A percentile compares a stretch with the other conserved stretches of the same genome.
phyloP scores from a whole-genome alignment of 2,888 invertebrate genomes.

The Subacronicta megacephala region DNA sequence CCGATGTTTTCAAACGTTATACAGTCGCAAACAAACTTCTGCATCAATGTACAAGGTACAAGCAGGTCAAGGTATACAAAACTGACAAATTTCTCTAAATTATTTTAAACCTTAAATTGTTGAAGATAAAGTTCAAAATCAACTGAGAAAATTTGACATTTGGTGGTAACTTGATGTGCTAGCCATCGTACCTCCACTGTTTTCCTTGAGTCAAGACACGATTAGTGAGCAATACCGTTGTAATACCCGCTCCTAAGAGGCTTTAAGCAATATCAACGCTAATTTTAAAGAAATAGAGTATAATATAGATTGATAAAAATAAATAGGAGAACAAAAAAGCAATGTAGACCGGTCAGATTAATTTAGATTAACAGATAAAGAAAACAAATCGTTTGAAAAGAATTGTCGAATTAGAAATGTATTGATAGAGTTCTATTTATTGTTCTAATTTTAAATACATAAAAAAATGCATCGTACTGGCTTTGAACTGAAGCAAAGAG shows the following conservation, averaged over 20 bases:
- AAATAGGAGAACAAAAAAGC: conserved; percentile 17
- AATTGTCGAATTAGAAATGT: conserved; percentile 12
- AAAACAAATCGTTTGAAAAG: conserved; percentile 23
- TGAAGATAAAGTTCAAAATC: too few species aligned
- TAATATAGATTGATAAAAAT: not conserved
- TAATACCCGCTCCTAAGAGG: conserved; percentile 1
- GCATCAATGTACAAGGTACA: conserved; percentile 9
- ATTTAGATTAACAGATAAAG: conserved; percentile 31
- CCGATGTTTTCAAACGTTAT: conserved; percentile 21
- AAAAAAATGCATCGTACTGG: not conserved
- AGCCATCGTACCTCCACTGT: conserved; percentile 30
- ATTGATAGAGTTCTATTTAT: not conserved
- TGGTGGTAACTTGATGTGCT: too few species aligned
- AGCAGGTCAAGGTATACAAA: too few species aligned
- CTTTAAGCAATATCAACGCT: conserved; percentile 6
- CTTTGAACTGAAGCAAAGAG: too few species aligned
- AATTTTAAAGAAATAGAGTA: not conserved
- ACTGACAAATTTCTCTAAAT: too few species aligned
- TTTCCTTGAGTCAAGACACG: conserved; percentile 36
- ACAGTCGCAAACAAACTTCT: conserved; percentile 25
- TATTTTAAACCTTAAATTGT: too few species aligned
- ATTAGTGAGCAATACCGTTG: conserved; percentile 26
- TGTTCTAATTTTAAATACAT: conserved; percentile 9
- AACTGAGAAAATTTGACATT: too few species aligned
- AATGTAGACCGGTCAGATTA: conserved; percentile 21